phyloP scores from a whole-genome alignment of 2,113 vertebrate species.

The Turnix velox region DNA sequence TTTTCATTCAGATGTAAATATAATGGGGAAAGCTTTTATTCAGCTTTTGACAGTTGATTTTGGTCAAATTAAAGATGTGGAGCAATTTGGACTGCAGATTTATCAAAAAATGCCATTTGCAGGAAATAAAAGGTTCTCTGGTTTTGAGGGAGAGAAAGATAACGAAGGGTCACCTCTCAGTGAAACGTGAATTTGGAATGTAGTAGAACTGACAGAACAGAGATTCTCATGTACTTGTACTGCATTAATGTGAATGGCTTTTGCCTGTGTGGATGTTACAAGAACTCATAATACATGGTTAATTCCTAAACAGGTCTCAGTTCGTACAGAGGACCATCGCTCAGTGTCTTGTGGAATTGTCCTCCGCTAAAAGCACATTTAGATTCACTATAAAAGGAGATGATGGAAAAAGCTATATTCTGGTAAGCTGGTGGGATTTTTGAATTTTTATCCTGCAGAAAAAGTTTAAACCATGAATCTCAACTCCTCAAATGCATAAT shows the following conservation, averaged over 20 bases:
- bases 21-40: background rate
- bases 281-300: background rate
- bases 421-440: constrained; percentile 80
- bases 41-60: background rate
- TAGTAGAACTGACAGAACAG: background rate
- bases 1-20: background rate
- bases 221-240: background rate
- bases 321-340: constrained; percentile 83
- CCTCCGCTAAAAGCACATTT: constrained; percentile 84
- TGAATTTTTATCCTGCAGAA: background rate
- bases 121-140: background rate
- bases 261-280: background rate
- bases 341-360: constrained; percentile 81
- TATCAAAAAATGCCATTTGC: background rate
- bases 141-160: background rate
- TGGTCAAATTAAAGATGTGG: background rate
- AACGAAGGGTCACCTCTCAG: background rate
- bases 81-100: background rate
- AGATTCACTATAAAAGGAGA: constrained; percentile 86
- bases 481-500: background rate
- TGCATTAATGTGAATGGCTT: background rate
- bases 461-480: background rate
- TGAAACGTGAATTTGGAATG: background rate
- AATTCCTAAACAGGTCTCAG: constrained; percentile 74
- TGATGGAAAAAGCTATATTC: constrained; percentile 78